These are phyloP conservation scores for Asteroscopus sphinx DNA, from an alignment of 2,888 invertebrate species.

Conservation along the genomic window DNA sequence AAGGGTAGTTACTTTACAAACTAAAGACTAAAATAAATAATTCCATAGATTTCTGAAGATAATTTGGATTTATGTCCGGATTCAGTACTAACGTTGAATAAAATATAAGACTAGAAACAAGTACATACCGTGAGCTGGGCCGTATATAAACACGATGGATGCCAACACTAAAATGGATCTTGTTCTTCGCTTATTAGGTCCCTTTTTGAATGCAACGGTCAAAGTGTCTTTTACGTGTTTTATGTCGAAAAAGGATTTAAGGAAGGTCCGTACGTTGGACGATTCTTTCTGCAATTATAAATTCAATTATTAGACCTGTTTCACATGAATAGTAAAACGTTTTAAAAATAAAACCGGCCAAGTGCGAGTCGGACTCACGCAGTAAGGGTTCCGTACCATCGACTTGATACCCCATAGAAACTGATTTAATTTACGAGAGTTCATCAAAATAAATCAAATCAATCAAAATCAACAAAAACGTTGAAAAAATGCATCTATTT, in stretches of 20 bases:
- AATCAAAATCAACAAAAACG: too few species aligned
- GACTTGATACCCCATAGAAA: too few species aligned
- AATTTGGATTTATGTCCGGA: slow-evolving; percentile 56
- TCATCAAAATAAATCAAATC: too few species aligned
- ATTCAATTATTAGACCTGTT: slow-evolving; percentile 49
- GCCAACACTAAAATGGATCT: slow-evolving; percentile 80
- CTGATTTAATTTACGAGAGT: too few species aligned
- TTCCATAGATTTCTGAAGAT: slow-evolving; percentile 45
- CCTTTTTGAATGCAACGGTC: slow-evolving; percentile 86
- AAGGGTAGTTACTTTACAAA: slow-evolving; percentile 22
- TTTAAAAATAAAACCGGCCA: too few species aligned
- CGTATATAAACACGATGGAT: slow-evolving; percentile 80
- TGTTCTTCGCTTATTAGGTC: slow-evolving; percentile 76
- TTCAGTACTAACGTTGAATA: slow-evolving; percentile 60
- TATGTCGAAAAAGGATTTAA: slow-evolving; percentile 86
- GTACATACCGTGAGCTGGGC: slow-evolving; percentile 79
- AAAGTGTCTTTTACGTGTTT: slow-evolving; percentile 87
- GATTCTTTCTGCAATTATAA: slow-evolving; percentile 72
- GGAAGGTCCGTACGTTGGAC: slow-evolving; percentile 64
- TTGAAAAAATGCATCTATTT: too few species aligned
- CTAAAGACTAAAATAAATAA: slow-evolving; percentile 50
- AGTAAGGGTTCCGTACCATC: too few species aligned
- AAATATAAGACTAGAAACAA: slow-evolving; percentile 61
- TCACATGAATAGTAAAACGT: slow-evolving; percentile 16
- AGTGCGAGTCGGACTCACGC: too few species aligned